phyloP scores from a whole-genome alignment of 2,113 vertebrate species.

The Centropristis striata region DNA sequence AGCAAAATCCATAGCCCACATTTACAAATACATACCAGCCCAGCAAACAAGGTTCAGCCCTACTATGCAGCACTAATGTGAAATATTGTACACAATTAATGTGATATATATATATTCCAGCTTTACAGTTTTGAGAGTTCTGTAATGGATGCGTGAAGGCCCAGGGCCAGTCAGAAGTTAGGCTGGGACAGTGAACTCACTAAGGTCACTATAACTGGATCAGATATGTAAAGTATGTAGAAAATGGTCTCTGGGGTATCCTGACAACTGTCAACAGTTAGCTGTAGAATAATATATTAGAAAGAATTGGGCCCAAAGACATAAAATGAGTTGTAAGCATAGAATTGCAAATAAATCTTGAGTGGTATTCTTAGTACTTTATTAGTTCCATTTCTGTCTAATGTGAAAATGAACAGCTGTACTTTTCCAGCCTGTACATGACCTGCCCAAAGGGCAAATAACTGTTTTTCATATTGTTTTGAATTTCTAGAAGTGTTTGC shows the following conservation, averaged over 20 bases:
- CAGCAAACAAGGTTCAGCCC: no score
- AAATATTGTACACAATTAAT: not conserved
- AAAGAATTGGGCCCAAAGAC: not conserved
- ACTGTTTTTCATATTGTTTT: not conserved
- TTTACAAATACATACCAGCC: no score
- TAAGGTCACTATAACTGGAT: no score
- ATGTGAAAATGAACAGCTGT: constrained; percentile 13
- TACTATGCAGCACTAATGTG: not conserved
- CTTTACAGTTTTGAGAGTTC: not conserved
- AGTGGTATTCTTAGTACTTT: not conserved
- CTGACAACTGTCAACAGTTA: not conserved
- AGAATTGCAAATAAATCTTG: not conserved
- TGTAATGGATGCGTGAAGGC: not conserved
- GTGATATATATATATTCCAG: not conserved
- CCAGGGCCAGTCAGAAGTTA: no score
- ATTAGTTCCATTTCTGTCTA: not conserved
- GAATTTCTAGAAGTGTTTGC: not conserved
- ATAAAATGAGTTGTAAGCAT: not conserved
- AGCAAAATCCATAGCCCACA: no score
- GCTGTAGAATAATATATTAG: not conserved
- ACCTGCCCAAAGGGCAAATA: not conserved
- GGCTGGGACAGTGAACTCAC: no score
- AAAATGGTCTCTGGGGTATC: no score
- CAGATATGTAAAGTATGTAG: no score
- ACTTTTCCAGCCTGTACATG: not conserved